Conservation (phyloP, 2,113 vertebrate genomes). For the Carassius carassius region DNA sequence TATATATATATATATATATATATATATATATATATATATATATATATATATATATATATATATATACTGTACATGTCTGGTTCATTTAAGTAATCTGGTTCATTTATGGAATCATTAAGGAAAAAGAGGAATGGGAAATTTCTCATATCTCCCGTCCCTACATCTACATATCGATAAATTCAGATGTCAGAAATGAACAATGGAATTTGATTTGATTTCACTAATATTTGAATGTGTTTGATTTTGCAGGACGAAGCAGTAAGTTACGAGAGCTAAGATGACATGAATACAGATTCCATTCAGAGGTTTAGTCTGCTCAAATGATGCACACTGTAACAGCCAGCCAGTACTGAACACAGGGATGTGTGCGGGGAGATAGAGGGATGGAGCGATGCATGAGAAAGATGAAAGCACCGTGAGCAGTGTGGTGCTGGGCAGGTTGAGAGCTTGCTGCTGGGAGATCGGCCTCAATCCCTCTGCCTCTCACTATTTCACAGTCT, state of each 20-base stretch:
- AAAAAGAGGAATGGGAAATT: background rate
- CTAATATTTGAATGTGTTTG: background rate
- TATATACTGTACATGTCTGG: too few species aligned
- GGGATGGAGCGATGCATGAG: background rate
- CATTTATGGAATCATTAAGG: background rate
- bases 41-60: too few species aligned
- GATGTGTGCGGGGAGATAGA: background rate
- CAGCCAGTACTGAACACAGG: background rate
- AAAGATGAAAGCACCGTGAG: conserved; percentile 12
- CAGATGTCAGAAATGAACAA: too few species aligned
- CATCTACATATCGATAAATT: background rate
- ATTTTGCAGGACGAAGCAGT: background rate
- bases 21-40: too few species aligned
- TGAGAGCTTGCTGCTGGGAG: background rate
- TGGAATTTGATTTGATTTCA: background rate
- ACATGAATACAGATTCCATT: too few species aligned
- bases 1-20: too few species aligned
- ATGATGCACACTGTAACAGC: background rate
- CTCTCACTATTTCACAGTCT: conserved; percentile 2
- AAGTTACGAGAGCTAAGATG: background rate
- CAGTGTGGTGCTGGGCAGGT: conserved; percentile 15
- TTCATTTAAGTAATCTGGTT: too few species aligned
- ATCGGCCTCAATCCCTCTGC: conserved; percentile 14
- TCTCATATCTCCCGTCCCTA: background rate
- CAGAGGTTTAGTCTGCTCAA: background rate